Percentiles rank a stretch among this genome's conserved stretches.
Conservation (phyloP, 1,140 invertebrate genomes). For the Dolichoris vasculosae region DNA sequence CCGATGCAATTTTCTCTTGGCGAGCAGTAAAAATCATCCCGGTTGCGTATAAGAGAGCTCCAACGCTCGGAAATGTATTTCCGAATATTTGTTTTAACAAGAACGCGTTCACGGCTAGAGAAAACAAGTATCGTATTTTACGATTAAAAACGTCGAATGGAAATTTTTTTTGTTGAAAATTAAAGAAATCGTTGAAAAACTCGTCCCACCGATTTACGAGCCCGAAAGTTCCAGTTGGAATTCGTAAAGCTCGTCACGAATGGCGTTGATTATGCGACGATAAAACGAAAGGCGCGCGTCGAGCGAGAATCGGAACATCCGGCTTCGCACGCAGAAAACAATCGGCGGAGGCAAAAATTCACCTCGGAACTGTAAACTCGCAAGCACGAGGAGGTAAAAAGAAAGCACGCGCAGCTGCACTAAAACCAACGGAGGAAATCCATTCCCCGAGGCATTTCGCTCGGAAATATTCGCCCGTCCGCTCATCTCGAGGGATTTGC, state of each 20-base stretch:
- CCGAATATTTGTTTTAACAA: not conserved
- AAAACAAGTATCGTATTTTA: not conserved
- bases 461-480: not conserved
- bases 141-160: no score
- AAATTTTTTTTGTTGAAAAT: no score
- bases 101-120: not conserved
- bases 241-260: not conserved
- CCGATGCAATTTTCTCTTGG: not conserved
- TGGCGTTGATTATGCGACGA: no score
- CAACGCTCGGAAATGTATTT: not conserved
- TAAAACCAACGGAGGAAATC: not conserved
- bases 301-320: not conserved
- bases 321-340: not conserved
- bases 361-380: not conserved
- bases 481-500: not conserved
- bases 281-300: not conserved
- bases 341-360: not conserved
- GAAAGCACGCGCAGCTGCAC: not conserved
- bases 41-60: not conserved
- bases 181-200: no score
- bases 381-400: no score
- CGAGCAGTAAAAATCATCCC: not conserved
- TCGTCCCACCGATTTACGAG: no score
- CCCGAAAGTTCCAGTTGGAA: no score
- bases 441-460: not conserved